Base-by-base conservation (phyloP, 2,113 vertebrate species). In the Cheirogaleus medius region DNA sequence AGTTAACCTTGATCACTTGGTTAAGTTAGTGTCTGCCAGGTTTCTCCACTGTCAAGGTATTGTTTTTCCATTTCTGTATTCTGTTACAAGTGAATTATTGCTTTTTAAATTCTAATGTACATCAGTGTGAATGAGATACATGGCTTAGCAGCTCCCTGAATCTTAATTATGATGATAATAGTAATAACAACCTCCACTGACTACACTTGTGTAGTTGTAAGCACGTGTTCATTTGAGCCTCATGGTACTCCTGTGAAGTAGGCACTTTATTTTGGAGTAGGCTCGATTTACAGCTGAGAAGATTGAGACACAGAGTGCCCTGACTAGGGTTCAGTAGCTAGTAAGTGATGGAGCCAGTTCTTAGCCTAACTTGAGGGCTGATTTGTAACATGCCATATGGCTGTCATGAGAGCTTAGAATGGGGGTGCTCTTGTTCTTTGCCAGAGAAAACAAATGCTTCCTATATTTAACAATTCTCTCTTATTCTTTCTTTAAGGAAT, bases 101-200 rank as follows among this genome's bases (percentile, higher is more conserved):
- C 83, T 81, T 88, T 89, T 94, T 56, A 94, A 96, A 60, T 86
- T 86, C 39, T 91, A 14, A 58, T 96, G 23, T 94, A 27, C 21
- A 13, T n/a, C 18, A 10, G 8, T 82, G 37, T 76, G 32, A 7
- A 32, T 29, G 12, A 49, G 34, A 87, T 81, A 83, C 60, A 73
- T 73, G 44, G 52, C 20, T 85, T 52, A 83, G 76, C 63, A 39
- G 44, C 44, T 81, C 44, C 37, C 44, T 76, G 10, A 17, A 18
- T 66, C 29, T 74, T 74, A 52, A 92, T 88, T 80, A 27, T 37
- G 32, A 49, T 44, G 56, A 20, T 81, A 47, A 74, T 37, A 34
- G 13, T 56, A 60, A 23, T 32, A 69, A 54, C 73, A 37, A 10
- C 32, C 78, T 27, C 9, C 10, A n/a, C 14, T 84, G 83, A 39